Evolutionary conservation across 2,113 vertebrate species (phyloP), one percentile per base, ranked within the genome.

Genomic region (Fregata magnificens): DNA sequence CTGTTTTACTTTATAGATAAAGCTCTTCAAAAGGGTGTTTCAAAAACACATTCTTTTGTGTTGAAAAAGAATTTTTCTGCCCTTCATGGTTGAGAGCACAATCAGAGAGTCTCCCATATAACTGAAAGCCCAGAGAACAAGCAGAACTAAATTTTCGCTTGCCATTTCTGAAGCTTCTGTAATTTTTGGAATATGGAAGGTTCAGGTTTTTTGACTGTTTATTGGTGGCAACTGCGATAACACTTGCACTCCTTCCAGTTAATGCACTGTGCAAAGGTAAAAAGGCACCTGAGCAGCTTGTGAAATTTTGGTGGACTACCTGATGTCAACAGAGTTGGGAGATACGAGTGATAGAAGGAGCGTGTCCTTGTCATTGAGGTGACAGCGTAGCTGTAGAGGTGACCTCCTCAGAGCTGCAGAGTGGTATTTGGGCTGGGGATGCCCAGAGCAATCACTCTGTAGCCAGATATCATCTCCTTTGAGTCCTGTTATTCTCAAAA

Each of bases 261-360:
- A 58, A 49, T 17, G 71, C 4, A 10, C 53, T 74, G 40, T 73
- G 53, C 58, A 56, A 44, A 72, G 31, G 22, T n/a, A 21, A 61
- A 91, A 69, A 80, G 6, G 13, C 17, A 69, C 8, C 20, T 44
- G 16, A 85, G 74, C 31, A 85, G 10, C 24, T 11, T 36, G 6
- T 29, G 56, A 12, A 36, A 12, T 62, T 70, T 65, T 80, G 15
- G 21, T 86, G 63, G 44, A 10, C 44, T 45, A 19, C 6, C 40
- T 79, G 56, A 5, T 22, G 17, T 8, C 31, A 56, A 21, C 7
- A 17, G 55, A 49, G 56, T 29, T 42, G 40, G 32, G 31, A 73
- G 53, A 5, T 4, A 29, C 0, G 3, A 70, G 17, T 38, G n/a
- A 5, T 4, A 53, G 9, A 8, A 71, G 45, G 14, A n/a, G 7